phyloP scores from a whole-genome alignment of 2,888 invertebrate species.

The Idaea dimidiata region DNA sequence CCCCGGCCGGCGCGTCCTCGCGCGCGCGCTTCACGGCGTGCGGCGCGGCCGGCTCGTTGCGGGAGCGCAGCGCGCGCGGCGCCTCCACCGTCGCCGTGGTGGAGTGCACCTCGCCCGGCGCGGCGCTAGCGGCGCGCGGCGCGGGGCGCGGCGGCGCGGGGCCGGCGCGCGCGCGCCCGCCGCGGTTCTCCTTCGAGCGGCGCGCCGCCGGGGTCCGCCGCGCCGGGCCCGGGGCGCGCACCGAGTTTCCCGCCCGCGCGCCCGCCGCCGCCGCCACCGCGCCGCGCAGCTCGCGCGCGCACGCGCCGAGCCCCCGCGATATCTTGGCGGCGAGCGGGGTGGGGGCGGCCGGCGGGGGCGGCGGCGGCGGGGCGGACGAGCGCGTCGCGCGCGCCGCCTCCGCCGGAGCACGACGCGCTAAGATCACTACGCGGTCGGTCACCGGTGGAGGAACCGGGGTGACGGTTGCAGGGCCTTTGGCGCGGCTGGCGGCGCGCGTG shows the following conservation, averaged over 20 bases:
- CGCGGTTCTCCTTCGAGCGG: slow-evolving; percentile 73
- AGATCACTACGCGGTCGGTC: slow-evolving; percentile 60
- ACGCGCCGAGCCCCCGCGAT: slow-evolving; percentile 47
- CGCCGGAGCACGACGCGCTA: slow-evolving; percentile 54
- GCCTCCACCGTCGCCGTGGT: slow-evolving; percentile 39
- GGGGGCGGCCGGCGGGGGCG: slow-evolving; percentile 14
- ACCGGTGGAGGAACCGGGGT: slow-evolving; percentile 33
- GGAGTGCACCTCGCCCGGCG: slow-evolving; percentile 54
- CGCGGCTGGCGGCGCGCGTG: slow-evolving; percentile 48
- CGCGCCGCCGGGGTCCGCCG: slow-evolving; percentile 55
- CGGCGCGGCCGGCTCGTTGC: slow-evolving; percentile 35
- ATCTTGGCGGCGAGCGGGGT: slow-evolving; percentile 48
- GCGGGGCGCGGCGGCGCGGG: slow-evolving; percentile 41
- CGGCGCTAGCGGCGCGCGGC: slow-evolving; percentile 33
- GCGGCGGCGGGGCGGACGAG: slow-evolving; percentile 28
- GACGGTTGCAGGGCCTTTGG: slow-evolving; percentile 24
- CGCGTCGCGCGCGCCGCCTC: slow-evolving; percentile 32
- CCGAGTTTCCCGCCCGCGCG: slow-evolving; percentile 62
- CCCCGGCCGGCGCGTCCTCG: slow-evolving; percentile 33
- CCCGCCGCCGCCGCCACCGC: slow-evolving; percentile 43
- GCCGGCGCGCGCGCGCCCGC: slow-evolving; percentile 54
- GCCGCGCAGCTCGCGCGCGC: slow-evolving; percentile 48
- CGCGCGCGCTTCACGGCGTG: slow-evolving; percentile 32
- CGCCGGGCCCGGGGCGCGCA: slow-evolving; percentile 68
- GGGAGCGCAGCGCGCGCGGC: slow-evolving; percentile 44